Base-by-base conservation (phyloP, 1,140 invertebrate genomes). In the Drosophila sulfurigaster region DNA sequence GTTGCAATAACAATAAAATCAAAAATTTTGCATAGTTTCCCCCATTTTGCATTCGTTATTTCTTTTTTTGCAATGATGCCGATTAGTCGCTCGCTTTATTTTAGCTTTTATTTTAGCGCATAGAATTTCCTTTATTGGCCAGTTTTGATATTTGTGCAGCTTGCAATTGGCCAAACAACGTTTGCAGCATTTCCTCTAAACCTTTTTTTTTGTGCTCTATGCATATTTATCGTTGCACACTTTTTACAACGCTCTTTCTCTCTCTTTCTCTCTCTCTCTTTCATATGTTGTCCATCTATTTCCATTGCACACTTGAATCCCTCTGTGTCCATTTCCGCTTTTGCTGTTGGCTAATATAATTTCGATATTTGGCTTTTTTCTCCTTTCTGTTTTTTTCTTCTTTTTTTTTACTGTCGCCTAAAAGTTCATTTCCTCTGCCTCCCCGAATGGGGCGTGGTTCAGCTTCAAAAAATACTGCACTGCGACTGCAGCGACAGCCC, bases 351-450 rank as follows among this genome's bases (percentile, higher is more conserved):
- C 81, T 68, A 78, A 85, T 85, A 86, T 81, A 81, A 85, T 86
- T 85, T 81, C 82, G 65, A 85, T 85, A 75, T 85, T 85, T 59
- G 63, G 66, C 38, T 49, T 51, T 25, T 20, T 25, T 25, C 20
- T 25, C 20, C 20, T 4, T 25, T 25, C 20, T 25, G 20, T 20
- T 20, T 20, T 20, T 20, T 20, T 20, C 2, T 16, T 25, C n/a
- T n/a, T 43, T 11, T 10, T 5, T 16, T n/a, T 11, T 49, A 3
- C 16, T 41, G 16, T 48, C 66, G 64, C 64, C 76, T 59, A 62
- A 88, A 87, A 87, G 72, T 87, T 80, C 51, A 82, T 86, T 82
- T 86, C 82, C 82, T 79, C 8, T 43, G 8, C 41, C 5, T 25
- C 20, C 20, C 20, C 20, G 4, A 25, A n/a, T 8, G 73, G 74